Conservation (phyloP, 2,888 invertebrate genomes). For the Oscheius sp. region DNA sequence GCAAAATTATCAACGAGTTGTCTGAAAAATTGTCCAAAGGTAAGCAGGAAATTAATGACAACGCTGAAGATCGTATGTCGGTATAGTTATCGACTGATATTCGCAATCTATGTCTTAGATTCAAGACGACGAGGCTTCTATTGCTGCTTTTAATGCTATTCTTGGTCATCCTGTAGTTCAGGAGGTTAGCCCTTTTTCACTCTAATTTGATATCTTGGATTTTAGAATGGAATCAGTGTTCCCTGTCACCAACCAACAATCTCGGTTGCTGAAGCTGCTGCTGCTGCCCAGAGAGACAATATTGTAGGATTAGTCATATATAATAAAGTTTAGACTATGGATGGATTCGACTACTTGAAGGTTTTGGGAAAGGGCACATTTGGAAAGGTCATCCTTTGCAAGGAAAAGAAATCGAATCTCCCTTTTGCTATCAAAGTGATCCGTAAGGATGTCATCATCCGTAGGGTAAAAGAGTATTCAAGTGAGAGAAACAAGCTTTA, state of each 20-base stretch:
- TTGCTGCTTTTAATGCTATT: slow-evolving; percentile 14
- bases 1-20: not conserved
- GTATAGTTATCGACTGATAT: too few species aligned
- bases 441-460: slow-evolving; percentile 91
- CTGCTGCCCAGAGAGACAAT: slow-evolving; percentile 56
- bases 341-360: slow-evolving; percentile 96
- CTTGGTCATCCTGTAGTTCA: slow-evolving; percentile 13
- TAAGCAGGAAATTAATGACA: not conserved
- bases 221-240: slow-evolving; percentile 4
- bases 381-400: slow-evolving; percentile 89
- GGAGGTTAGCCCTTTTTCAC: not conserved
- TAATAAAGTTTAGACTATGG: slow-evolving; percentile 75
- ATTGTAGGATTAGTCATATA: slow-evolving; percentile 49
- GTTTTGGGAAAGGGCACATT: slow-evolving; percentile 81
- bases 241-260: slow-evolving; percentile 13
- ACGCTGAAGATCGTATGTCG: slow-evolving; percentile 5
- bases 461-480: slow-evolving; percentile 76
- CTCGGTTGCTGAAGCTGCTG: slow-evolving; percentile 49
- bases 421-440: slow-evolving; percentile 97
- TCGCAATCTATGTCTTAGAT: too few species aligned
- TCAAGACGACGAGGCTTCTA: slow-evolving; percentile 8
- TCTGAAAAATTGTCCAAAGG: slow-evolving; percentile 2
- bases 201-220: not conserved
- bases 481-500: slow-evolving; percentile 14
- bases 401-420: slow-evolving; percentile 90